A percentile compares a stretch with the other conserved stretches of the same genome.
Evolutionary conservation across 2,888 invertebrate genomes (phyloP).

Genomic region (Shargacucullia verbasci): DNA sequence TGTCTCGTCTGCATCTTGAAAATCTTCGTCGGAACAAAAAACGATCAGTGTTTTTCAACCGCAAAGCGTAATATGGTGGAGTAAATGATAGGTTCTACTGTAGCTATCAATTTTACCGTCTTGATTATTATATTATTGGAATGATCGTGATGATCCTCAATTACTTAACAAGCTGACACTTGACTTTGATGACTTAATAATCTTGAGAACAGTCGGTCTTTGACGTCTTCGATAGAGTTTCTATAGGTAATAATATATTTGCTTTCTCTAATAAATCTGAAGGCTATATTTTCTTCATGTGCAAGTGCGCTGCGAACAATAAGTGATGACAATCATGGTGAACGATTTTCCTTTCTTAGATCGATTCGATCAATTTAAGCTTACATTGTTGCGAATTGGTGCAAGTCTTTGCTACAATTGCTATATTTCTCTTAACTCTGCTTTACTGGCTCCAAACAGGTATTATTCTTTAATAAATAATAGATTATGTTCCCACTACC

Average conservation of each 20-base stretch:
- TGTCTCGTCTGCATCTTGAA: conserved; percentile 34
- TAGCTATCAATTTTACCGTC: conserved; percentile 36
- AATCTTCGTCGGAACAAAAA: conserved; percentile 30
- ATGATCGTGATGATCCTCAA: conserved; percentile 39
- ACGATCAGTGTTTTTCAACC: conserved; percentile 26
- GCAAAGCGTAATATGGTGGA: conserved; percentile 37
- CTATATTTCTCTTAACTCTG: conserved; percentile 1
- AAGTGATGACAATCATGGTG: conserved; percentile 41
- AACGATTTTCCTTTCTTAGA: conserved; percentile 46
- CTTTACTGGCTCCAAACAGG: background rate
- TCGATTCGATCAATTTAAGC: conserved; percentile 28
- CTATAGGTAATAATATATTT: conserved; percentile 28
- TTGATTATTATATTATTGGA: conserved; percentile 31
- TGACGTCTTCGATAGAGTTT: conserved; percentile 32
- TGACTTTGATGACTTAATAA: conserved; percentile 44
- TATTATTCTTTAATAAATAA: background rate
- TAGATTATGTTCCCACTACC: too few relatives aligned
- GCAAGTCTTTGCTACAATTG: conserved; percentile 12
- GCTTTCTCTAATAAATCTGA: conserved; percentile 50
- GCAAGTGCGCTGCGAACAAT: conserved; percentile 28
- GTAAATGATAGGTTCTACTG: conserved; percentile 22
- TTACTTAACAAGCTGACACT: conserved; percentile 42
- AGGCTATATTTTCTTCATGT: conserved; percentile 43
- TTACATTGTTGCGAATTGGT: conserved; percentile 29
- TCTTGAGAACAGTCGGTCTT: conserved; percentile 20